Conservation (phyloP, 2,113 vertebrate species). For the Catagonus wagneri region DNA sequence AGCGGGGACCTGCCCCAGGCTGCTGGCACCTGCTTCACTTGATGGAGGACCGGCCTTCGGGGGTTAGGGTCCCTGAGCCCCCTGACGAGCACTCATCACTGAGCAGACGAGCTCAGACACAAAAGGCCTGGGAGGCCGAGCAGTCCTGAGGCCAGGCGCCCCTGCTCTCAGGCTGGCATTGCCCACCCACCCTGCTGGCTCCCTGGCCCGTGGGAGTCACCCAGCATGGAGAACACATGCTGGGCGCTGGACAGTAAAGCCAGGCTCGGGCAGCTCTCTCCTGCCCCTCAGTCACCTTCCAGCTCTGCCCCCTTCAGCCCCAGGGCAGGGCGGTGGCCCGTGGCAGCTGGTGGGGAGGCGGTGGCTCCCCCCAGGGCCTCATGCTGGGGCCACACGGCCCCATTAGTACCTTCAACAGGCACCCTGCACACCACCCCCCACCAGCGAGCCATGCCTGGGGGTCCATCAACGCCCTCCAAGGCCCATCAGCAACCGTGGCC, state of each 20-base stretch:
- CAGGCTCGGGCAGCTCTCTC: background rate
- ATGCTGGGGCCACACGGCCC: background rate
- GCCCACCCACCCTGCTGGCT: background rate
- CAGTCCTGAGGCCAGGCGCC: background rate
- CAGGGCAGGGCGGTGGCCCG: background rate
- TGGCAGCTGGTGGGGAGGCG: background rate
- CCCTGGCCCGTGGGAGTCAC: rapidly evolving
- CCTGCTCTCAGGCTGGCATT: rapidly evolving
- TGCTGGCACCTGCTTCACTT: background rate
- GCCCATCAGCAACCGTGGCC: background rate
- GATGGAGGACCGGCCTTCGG: rapidly evolving
- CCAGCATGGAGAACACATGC: rapidly evolving
- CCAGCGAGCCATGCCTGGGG: rapidly evolving
- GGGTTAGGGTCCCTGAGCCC: background rate
- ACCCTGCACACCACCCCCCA: too few relatives aligned
- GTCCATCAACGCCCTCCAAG: background rate
- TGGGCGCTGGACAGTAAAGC: background rate
- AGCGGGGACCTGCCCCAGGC: background rate
- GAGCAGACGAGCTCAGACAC: background rate
- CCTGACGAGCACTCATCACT: background rate
- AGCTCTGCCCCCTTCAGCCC: background rate
- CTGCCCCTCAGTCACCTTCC: background rate
- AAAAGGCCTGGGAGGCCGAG: rapidly evolving
- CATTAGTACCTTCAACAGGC: rapidly evolving
- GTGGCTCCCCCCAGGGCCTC: background rate